Evolutionary conservation across 2,888 invertebrate genomes (phyloP).

Genomic region (Biston betularia): DNA sequence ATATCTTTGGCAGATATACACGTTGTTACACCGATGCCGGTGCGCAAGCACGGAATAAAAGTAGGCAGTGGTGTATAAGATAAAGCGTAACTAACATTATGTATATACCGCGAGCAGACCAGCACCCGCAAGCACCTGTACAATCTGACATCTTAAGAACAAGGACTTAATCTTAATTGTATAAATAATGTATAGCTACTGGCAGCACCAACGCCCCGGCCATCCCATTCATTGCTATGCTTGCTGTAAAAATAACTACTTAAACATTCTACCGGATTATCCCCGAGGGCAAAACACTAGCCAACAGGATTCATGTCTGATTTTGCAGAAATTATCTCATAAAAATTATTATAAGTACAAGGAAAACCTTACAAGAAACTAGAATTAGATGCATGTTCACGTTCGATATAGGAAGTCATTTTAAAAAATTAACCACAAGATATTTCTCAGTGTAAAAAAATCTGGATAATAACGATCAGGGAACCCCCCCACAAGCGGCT

Average conservation of each 20-base stretch:
- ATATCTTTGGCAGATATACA: no score
- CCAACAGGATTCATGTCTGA: neutral
- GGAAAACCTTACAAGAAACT: constrained; percentile 19
- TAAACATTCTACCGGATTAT: neutral
- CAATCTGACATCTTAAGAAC: no score
- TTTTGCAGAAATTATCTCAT: constrained; percentile 17
- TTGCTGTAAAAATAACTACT: neutral
- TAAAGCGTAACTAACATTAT: no score
- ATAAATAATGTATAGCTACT: no score
- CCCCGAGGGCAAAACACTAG: neutral
- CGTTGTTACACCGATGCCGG: no score
- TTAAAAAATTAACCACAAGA: constrained; percentile 16
- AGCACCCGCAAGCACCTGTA: no score
- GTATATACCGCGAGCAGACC: no score
- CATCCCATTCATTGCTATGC: no score
- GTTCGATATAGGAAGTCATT: constrained; percentile 15
- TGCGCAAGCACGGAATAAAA: no score
- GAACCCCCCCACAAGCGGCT: neutral
- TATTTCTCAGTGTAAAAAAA: neutral
- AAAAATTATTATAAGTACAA: constrained; percentile 15
- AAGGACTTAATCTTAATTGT: no score
- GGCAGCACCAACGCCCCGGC: no score
- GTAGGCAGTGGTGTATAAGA: no score
- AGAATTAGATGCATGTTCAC: neutral
- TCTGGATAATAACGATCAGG: constrained; percentile 5